Conservation (phyloP, 2,113 vertebrate genomes). For the Motacilla tschutschensis region DNA sequence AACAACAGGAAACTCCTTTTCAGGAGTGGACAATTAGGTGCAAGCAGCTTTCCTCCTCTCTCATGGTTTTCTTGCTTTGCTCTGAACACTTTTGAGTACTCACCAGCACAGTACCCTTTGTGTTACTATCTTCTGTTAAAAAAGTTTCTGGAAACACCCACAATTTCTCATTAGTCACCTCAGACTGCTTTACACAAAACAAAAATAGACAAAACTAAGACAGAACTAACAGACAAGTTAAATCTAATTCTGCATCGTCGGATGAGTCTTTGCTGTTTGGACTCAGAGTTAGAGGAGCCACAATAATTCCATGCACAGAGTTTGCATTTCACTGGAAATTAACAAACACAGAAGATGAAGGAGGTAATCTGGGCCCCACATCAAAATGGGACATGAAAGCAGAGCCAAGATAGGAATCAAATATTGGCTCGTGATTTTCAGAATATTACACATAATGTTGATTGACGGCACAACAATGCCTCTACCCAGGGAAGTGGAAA, state of each 20-base stretch:
- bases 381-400: conserved; percentile 12
- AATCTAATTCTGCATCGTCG: not conserved
- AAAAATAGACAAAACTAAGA: not conserved
- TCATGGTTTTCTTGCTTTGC: not conserved
- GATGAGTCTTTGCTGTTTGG: not conserved
- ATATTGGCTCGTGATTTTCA: conserved; percentile 1
- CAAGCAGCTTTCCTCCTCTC: not conserved
- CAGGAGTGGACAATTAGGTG: not conserved
- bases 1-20: not conserved
- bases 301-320: not conserved
- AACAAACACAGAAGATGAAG: conserved; percentile 33
- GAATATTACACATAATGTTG: conserved; percentile 42
- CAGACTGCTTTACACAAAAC: not conserved
- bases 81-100: not conserved
- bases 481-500: conserved; percentile 38
- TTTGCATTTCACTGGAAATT: conserved; percentile 17
- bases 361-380: conserved; percentile 33
- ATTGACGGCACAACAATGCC: conserved; percentile 39
- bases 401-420: conserved; percentile 47
- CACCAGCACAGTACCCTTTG: not conserved
- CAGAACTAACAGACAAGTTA: not conserved
- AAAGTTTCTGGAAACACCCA: not conserved
- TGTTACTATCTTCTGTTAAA: not conserved
- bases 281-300: not conserved
- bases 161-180: not conserved